A percentile compares a stretch with the other conserved stretches of the same genome.
These are phyloP conservation scores for Drosophila watanabei DNA, from an alignment of 1,140 invertebrate genomes.

Conservation along the genomic window DNA sequence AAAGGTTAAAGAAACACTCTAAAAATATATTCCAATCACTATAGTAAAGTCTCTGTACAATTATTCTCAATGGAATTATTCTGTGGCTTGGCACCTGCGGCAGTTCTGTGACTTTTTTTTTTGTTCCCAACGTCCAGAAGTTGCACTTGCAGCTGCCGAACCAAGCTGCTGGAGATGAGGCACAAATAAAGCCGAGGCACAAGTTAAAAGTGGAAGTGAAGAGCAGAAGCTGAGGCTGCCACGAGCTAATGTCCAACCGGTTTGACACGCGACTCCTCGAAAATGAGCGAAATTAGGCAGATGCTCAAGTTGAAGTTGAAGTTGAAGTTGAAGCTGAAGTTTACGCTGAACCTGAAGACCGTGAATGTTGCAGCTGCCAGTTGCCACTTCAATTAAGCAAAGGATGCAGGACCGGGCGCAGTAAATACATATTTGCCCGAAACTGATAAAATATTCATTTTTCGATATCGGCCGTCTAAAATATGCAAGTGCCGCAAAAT, in stretches of 20 bases:
- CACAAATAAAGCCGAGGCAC: neutral
- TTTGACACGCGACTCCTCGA: constrained; percentile 44
- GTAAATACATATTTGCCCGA: constrained; percentile 28
- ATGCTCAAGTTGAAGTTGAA: constrained; percentile 17
- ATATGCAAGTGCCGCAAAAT: constrained; percentile 43
- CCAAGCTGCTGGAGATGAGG: neutral
- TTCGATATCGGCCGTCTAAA: constrained; percentile 56
- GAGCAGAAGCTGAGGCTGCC: constrained; percentile 20
- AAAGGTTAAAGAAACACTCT: neutral
- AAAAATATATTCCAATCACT: neutral
- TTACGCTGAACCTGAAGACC: neutral
- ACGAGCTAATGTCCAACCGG: constrained; percentile 50
- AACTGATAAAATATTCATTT: constrained; percentile 72
- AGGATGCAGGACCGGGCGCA: constrained; percentile 30
- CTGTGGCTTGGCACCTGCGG: constrained; percentile 1
- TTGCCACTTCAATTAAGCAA: constrained; percentile 48
- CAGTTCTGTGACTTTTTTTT: neutral
- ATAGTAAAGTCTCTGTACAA: neutral
- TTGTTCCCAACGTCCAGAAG: constrained; percentile 14
- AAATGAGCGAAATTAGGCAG: constrained; percentile 47
- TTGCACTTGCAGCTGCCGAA: constrained; percentile 41
- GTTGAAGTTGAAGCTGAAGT: neutral
- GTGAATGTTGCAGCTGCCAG: constrained; percentile 17
- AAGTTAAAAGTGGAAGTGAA: constrained; percentile 14
- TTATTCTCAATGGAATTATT: constrained; percentile 14